These are phyloP conservation scores for Drosophila putrida DNA, from an alignment of 2,888 invertebrate genomes.

Conservation along the genomic window DNA sequence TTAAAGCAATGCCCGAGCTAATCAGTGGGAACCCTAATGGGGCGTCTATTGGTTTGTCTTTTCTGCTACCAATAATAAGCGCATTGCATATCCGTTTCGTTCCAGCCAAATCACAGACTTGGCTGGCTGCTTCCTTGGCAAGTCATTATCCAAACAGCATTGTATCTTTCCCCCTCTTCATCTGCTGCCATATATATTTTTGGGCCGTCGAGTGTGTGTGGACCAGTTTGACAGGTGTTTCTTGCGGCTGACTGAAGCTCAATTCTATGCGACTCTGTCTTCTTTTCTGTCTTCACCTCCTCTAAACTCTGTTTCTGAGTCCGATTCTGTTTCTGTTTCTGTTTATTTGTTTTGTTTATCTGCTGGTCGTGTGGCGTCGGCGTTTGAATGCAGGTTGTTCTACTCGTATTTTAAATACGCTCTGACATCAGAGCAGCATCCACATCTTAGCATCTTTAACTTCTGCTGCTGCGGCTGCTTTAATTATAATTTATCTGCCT, in stretches of 20 bases:
- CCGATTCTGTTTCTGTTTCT: constrained; percentile 53
- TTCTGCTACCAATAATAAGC: constrained; percentile 32
- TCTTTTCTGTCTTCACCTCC: constrained; percentile 29
- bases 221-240: constrained; percentile 85
- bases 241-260: constrained; percentile 80
- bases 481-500: constrained; percentile 82
- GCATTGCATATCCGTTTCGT: constrained; percentile 75
- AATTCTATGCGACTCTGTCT: constrained; percentile 74
- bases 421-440: constrained; percentile 76
- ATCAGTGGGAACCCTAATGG: constrained; percentile 56
- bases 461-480: constrained; percentile 75
- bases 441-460: constrained; percentile 33
- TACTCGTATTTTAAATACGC: constrained; percentile 83
- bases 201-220: constrained; percentile 57
- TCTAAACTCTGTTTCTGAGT: constrained; percentile 43
- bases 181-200: constrained; percentile 50
- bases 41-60: constrained; percentile 27
- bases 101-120: constrained; percentile 65
- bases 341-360: constrained; percentile 79
- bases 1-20: constrained; percentile 75
- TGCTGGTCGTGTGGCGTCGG: constrained; percentile 76
- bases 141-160: constrained; percentile 68
- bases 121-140: constrained; percentile 59
- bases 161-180: constrained; percentile 11
- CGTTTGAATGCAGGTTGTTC: constrained; percentile 80